Conservation (phyloP, 2,797 vertebrate species). For the Balearica regulorum region DNA sequence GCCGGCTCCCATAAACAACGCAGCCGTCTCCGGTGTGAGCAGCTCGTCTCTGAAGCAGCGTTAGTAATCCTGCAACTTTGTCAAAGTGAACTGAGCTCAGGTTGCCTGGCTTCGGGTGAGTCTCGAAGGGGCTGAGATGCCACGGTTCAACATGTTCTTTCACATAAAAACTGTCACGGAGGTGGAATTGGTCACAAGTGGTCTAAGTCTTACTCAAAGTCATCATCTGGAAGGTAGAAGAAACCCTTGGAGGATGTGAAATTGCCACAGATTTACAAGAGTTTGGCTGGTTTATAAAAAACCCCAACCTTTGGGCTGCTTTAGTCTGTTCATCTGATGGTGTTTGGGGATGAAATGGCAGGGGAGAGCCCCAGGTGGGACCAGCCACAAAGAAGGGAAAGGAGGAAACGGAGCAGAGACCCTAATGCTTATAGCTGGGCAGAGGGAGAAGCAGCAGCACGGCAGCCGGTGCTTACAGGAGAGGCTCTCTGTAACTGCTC, state of each 20-base stretch:
- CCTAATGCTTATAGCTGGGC: rapidly evolving
- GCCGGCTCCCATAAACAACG: rapidly evolving
- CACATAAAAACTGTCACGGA: background rate
- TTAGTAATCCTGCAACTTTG: background rate
- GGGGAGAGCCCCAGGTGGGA: background rate
- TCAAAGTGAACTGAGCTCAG: background rate
- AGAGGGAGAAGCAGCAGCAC: background rate
- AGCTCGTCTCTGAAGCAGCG: background rate
- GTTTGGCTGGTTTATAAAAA: background rate
- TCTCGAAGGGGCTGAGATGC: background rate
- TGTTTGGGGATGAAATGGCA: background rate
- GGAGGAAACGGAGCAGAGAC: background rate
- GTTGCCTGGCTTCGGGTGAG: background rate
- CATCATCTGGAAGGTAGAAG: background rate
- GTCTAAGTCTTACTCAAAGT: background rate
- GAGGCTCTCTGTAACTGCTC: background rate
- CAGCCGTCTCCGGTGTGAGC: background rate
- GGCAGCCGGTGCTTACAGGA: background rate
- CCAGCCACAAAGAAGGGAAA: background rate
- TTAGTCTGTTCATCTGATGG: background rate
- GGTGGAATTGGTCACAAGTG: background rate
- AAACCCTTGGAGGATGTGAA: background rate
- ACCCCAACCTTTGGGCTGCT: background rate
- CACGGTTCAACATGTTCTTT: background rate
- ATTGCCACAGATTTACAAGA: background rate